Evolutionary conservation across 2,888 invertebrate species (phyloP), one percentile per base, ranked within the genome.

Genomic region (Flexamia atlantica): DNA sequence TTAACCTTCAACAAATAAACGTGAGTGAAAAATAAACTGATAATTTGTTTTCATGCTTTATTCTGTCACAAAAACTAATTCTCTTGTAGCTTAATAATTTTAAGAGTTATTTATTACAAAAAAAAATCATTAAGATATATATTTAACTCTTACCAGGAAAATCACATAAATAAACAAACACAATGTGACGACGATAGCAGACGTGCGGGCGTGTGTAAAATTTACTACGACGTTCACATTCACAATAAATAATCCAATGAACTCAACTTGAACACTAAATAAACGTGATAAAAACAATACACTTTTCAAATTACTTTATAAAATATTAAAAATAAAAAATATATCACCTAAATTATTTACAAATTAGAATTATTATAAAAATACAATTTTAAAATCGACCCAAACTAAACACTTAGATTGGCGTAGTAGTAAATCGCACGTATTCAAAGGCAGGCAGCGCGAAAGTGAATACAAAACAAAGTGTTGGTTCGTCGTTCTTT

Each of bases 401-500:
- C 46, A 46, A 17, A 36, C 36, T 46, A 46, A 10, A 46, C 46
- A 12, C 46, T 3, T 2, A 40, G 40, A 46, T 17, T 2, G 46
- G 17, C 46, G 46, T 46, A 9, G 46, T 46, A 14, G 12, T 46
- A 20, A 50, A 17, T 14, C 9, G 57, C 23, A 20, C 57, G 25
- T 46, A 57, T 57, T 57, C 10, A 20, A 23, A 20, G 57, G 7
- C 68, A 32, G 25, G 3, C 70, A 70, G 40, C 70, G 70, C 70
- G 70, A 70, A 70, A 70, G 23, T 28, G 70, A 70, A 70, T 36
- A 14, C 40, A 40, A 70, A 70, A 70, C 70, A 40, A 70, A 40
- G 64, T 30, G 25, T 28, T 40, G 40, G 50, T 50, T 76, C 46
- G 76, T 28, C 76, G 76, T 76, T 76, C 42, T 76, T 76, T 76